A percentile compares a stretch with the other conserved stretches of the same genome.
Evolutionary conservation across 1,140 invertebrate genomes (phyloP).

Genomic region (Lepidurus couesii): DNA sequence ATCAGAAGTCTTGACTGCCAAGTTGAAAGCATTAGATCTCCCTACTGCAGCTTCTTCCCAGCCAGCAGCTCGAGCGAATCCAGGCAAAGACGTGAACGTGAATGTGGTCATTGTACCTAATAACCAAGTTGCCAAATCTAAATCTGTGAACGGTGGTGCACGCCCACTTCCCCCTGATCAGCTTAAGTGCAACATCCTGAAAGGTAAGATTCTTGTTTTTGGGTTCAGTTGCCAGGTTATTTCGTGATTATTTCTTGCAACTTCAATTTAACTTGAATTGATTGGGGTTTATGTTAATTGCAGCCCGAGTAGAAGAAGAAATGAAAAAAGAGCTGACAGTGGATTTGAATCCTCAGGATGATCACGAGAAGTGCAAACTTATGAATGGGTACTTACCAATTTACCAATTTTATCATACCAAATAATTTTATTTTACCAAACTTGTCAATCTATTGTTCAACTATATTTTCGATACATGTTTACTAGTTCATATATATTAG

Average conservation of each 20-base stretch:
- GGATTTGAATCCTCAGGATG: constrained; percentile 45
- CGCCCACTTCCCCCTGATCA: constrained; percentile 74
- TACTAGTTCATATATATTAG: not conserved
- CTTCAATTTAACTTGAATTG: constrained; percentile 11
- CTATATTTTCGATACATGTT: too few relatives aligned
- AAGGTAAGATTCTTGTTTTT: constrained; percentile 54
- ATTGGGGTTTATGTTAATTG: constrained; percentile 24
- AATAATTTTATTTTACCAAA: constrained; percentile 10
- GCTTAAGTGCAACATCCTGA: constrained; percentile 90
- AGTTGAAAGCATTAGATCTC: constrained; percentile 43
- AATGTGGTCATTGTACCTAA: constrained; percentile 45
- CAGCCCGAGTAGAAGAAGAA: constrained; percentile 48
- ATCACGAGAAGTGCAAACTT: constrained; percentile 42
- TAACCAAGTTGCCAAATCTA: constrained; percentile 47
- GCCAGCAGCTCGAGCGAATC: constrained; percentile 30
- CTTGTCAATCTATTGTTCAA: too few relatives aligned
- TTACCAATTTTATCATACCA: not conserved
- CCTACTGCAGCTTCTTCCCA: constrained; percentile 41
- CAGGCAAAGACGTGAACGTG: constrained; percentile 45
- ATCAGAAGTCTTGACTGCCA: constrained; percentile 45
- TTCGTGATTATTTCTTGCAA: not conserved
- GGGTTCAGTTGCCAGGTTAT: too few relatives aligned
- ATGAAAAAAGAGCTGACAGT: constrained; percentile 52
- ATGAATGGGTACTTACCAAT: constrained; percentile 32
- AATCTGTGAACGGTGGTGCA: constrained; percentile 46